Evolutionary conservation across 2,888 invertebrate genomes (phyloP), one percentile per base, ranked within the genome.

Genomic region (Archips crataeganus): DNA sequence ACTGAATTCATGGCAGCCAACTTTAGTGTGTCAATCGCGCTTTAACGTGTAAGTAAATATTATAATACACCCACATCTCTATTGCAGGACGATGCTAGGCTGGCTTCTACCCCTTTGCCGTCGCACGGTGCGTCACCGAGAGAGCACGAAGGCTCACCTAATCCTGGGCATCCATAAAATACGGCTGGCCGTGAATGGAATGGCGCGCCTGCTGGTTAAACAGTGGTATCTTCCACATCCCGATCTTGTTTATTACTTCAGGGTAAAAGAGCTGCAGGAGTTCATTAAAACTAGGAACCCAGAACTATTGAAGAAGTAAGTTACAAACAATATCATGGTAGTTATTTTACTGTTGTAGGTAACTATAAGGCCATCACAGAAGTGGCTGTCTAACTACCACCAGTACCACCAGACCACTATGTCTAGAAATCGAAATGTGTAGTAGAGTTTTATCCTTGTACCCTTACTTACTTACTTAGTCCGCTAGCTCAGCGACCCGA

Each of bases 231-330:
- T 98, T 62, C 97, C 97, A 0, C 93, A 96, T 65, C 85, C 88
- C 34, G 95, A 96, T 36, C 90, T 97, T 0, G 89, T 97, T 47
- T 97, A 95, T 86, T 97, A 95, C 88, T 94, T 98, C 79, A 96
- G 96, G 0, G 91, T 95, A 57, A 82, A 94, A 13, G 98, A 98
- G 88, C 93, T 98, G 13, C 91, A 91, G 1, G 84, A 89, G 39
- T 90, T 97, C 11, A 84, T 97, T 0, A 76, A 82, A 1, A 88
- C 90, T 0, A 89, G 95, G 71, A 95, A 95, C 79, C 95, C 96
- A 0, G 90, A 87, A 0, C 85, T 96, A 47, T 88, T 97, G 60
- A 93, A 91, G 77, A 97, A 96, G 96, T 97, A 88, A 91, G 95
- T 86, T n/a, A 23, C 8, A 51, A n/a, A 47, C 11, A 11, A 4